phyloP scores from a whole-genome alignment of 1,140 invertebrate species.

The Heterodera schachtii region DNA sequence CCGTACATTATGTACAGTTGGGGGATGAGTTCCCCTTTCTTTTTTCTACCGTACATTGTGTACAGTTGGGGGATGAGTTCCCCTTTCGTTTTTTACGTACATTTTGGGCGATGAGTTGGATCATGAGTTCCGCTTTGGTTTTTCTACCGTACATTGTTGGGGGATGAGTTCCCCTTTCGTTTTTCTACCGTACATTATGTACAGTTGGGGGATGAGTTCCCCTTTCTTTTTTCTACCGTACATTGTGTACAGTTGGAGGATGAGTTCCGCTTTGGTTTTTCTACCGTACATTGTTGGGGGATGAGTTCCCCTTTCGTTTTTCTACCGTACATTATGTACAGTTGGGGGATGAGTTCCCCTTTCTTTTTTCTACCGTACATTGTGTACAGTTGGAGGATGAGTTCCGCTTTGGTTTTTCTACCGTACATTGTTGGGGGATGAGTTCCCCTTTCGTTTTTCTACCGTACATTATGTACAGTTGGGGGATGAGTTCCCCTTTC shows the following conservation, averaged over 20 bases:
- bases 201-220: conserved; percentile 5
- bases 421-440: conserved; percentile 16
- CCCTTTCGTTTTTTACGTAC: neutral
- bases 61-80: conserved; percentile 8
- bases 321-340: conserved; percentile 20
- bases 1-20: conserved; percentile 18
- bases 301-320: neutral
- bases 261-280: neutral
- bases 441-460: neutral
- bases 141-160: conserved; percentile 12
- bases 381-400: conserved; percentile 16
- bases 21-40: neutral
- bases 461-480: conserved; percentile 20
- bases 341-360: neutral
- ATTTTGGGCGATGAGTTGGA: conserved; percentile 11
- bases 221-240: neutral
- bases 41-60: conserved; percentile 12
- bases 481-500: neutral
- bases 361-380: conserved; percentile 1
- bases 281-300: conserved; percentile 13
- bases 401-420: neutral
- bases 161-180: neutral
- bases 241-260: conserved; percentile 15
- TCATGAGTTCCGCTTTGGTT: neutral
- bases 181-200: conserved; percentile 14